These are phyloP conservation scores for Hylaeus volcanicus DNA, from an alignment of 1,140 invertebrate species.

Conservation along the genomic window DNA sequence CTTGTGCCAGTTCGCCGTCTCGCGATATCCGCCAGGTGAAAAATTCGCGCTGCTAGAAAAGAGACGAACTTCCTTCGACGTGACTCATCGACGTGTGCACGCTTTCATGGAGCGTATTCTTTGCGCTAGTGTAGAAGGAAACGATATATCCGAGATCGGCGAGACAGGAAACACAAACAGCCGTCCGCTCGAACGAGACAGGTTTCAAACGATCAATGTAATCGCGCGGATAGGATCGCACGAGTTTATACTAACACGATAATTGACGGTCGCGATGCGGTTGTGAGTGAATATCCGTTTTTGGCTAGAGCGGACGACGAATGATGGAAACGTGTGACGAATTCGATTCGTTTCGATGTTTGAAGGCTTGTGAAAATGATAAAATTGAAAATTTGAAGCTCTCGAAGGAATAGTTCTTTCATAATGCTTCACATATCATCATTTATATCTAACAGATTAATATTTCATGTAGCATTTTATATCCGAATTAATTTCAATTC, in stretches of 20 bases:
- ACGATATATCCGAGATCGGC: constrained; percentile 8
- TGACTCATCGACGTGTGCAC: constrained; percentile 68
- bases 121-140: too few species aligned
- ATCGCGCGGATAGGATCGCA: neutral
- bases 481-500: neutral
- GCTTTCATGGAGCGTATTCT: constrained; percentile 43
- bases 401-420: too few species aligned
- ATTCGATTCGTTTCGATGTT: too few species aligned
- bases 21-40: constrained; percentile 62
- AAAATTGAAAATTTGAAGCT: too few species aligned
- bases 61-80: constrained; percentile 68
- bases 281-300: constrained; percentile 7
- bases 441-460: too few species aligned
- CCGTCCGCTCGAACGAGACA: neutral
- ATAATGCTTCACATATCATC: too few species aligned
- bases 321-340: too few species aligned
- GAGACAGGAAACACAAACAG: neutral
- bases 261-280: neutral
- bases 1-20: constrained; percentile 71
- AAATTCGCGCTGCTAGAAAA: constrained; percentile 43
- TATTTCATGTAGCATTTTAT: too few species aligned
- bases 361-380: too few species aligned
- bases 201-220: neutral
- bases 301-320: too few species aligned
- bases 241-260: neutral